These are phyloP conservation scores for Recurvirostra avosetta DNA, from an alignment of 2,113 vertebrate genomes.

Conservation along the genomic window DNA sequence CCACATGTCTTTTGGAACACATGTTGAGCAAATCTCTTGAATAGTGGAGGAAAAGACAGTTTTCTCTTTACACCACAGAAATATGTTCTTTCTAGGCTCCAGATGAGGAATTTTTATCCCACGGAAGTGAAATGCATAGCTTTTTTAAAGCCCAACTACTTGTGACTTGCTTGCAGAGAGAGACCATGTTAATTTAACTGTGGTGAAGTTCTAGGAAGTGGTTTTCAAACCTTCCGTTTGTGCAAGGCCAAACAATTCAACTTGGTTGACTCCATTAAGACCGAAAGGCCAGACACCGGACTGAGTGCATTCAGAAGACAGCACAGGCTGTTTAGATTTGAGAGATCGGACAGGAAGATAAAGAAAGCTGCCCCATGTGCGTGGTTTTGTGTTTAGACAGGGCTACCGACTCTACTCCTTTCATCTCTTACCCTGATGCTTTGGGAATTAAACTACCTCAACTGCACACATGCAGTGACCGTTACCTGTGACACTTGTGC, in stretches of 20 bases:
- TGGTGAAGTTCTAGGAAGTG: background rate
- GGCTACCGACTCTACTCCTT: background rate
- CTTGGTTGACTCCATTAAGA: background rate
- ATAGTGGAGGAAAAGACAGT: background rate
- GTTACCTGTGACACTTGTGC: background rate
- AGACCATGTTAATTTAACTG: background rate
- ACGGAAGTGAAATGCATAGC: background rate
- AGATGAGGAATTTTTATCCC: background rate
- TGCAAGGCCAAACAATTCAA: background rate
- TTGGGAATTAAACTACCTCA: background rate
- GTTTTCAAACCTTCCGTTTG: background rate
- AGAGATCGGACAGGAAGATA: background rate
- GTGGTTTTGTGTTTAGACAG: background rate
- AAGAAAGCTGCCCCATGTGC: background rate
- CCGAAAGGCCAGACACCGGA: background rate
- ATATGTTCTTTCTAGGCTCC: background rate
- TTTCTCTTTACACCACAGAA: background rate
- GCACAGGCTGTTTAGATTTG: background rate
- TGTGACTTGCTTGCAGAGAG: background rate
- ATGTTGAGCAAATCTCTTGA: background rate
- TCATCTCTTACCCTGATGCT: background rate
- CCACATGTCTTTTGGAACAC: rapidly evolving
- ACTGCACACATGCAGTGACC: background rate
- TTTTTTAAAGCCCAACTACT: background rate
- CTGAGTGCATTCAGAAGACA: background rate